Percentiles rank a stretch among this genome's conserved stretches.
phyloP scores from a whole-genome alignment of 2,797 vertebrate species.

The Naso thynnoides region DNA sequence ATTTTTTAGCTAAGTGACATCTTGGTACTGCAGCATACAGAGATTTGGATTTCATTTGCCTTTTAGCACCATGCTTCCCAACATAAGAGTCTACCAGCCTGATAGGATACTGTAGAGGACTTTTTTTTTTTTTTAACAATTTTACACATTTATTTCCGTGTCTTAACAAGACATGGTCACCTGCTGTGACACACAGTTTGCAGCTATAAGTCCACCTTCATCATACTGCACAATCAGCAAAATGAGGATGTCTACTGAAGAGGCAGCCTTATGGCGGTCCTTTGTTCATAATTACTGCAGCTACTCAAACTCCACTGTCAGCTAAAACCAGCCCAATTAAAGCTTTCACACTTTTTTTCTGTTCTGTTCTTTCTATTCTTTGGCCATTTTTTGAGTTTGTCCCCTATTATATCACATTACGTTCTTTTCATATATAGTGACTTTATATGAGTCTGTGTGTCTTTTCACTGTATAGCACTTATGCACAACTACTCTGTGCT shows the following conservation, averaged over 20 bases:
- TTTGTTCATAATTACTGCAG: conserved; percentile 45
- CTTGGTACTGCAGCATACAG: background rate
- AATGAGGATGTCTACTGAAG: conserved; percentile 24
- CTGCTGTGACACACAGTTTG: background rate
- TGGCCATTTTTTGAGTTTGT: background rate
- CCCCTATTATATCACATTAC: background rate
- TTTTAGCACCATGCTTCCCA: background rate
- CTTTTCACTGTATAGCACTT: background rate
- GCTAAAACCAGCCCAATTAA: conserved; percentile 32
- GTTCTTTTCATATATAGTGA: background rate
- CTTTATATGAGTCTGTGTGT: background rate
- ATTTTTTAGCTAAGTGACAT: background rate
- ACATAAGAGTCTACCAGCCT: background rate
- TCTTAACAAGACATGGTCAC: conserved; percentile 3
- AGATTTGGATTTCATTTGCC: background rate
- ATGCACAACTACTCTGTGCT: too few species aligned
- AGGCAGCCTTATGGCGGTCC: conserved; percentile 12
- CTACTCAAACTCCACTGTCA: conserved; percentile 28
- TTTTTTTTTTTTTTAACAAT: background rate
- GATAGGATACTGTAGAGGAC: background rate
- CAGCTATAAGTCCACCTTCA: conserved; percentile 30
- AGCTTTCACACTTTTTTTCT: background rate
- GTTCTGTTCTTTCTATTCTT: background rate
- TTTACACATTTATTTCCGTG: background rate
- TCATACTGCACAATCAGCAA: conserved; percentile 27